A percentile compares a stretch with the other conserved stretches of the same genome.
phyloP scores from a whole-genome alignment of 2,797 vertebrate species.

The Girardinus metallicus region DNA sequence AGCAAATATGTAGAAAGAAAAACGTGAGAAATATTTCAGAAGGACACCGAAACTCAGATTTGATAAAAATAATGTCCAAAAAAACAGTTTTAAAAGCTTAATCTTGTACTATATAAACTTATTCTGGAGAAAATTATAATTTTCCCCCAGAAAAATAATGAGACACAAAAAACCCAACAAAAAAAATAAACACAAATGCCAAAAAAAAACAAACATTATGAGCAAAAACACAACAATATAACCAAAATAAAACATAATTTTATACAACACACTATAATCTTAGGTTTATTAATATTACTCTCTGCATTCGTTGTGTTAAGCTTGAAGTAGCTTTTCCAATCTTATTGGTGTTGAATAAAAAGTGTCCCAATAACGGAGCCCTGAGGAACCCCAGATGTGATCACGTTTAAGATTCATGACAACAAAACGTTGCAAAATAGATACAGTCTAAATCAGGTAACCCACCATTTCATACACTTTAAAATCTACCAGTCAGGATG shows the following conservation, averaged over 20 bases:
- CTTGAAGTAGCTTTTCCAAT: background rate
- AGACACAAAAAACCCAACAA: background rate
- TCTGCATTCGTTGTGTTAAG: background rate
- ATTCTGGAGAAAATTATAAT: background rate
- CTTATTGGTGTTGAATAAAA: background rate
- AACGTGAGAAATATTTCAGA: background rate
- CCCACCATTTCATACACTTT: background rate
- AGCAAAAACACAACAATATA: background rate
- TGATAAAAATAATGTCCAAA: background rate
- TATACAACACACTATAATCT: background rate
- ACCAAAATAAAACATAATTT: background rate
- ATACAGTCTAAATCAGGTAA: background rate
- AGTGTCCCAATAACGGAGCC: background rate
- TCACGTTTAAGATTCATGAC: background rate
- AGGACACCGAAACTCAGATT: background rate
- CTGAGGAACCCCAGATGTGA: background rate
- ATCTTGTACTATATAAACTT: background rate
- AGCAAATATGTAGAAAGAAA: background rate
- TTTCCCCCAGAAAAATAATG: background rate
- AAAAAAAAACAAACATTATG: background rate
- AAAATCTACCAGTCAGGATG: background rate
- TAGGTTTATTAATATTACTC: background rate
- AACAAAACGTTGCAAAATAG: background rate
- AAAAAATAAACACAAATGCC: background rate
- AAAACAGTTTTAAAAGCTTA: background rate